Evolutionary conservation across 1,140 invertebrate genomes (phyloP).

Genomic region (Anoplolepis gracilipes): DNA sequence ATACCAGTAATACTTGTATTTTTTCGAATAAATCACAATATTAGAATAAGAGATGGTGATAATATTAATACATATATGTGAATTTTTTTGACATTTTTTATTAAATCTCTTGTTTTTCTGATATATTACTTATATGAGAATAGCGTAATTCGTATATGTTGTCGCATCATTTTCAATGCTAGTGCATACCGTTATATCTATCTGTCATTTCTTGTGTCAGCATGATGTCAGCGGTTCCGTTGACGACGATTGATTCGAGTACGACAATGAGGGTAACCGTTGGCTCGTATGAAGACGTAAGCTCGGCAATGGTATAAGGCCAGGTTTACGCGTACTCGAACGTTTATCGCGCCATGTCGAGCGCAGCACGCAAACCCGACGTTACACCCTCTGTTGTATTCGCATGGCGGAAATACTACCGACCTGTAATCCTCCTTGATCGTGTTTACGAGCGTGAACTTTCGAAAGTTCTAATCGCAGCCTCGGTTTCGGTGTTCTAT

Average conservation of each 20-base stretch:
- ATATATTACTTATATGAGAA: no score
- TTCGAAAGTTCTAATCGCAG: slow-evolving; percentile 69
- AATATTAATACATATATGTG: no score
- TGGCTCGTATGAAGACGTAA: slow-evolving; percentile 60
- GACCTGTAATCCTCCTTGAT: slow-evolving; percentile 71
- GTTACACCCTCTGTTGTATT: slow-evolving; percentile 67
- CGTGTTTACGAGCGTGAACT: slow-evolving; percentile 70
- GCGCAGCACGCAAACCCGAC: slow-evolving; percentile 74
- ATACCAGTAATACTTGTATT: neutral
- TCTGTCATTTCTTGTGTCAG: slow-evolving; percentile 46
- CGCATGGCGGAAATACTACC: slow-evolving; percentile 69
- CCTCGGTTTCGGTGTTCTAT: slow-evolving; percentile 63
- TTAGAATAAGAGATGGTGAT: neutral
- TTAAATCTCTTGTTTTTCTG: slow-evolving; percentile 4
- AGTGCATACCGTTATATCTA: neutral
- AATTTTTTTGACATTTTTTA: neutral
- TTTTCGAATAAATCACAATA: neutral
- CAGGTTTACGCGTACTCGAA: slow-evolving; percentile 78
- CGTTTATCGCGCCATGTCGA: slow-evolving; percentile 76
- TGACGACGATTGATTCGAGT: slow-evolving; percentile 60
- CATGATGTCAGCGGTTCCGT: slow-evolving; percentile 18
- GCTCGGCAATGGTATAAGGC: slow-evolving; percentile 52
- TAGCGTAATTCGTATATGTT: neutral
- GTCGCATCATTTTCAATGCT: neutral
- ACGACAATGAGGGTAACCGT: slow-evolving; percentile 31